Evolutionary conservation across 2,888 invertebrate genomes (phyloP).

Genomic region (Phortica okadai): DNA sequence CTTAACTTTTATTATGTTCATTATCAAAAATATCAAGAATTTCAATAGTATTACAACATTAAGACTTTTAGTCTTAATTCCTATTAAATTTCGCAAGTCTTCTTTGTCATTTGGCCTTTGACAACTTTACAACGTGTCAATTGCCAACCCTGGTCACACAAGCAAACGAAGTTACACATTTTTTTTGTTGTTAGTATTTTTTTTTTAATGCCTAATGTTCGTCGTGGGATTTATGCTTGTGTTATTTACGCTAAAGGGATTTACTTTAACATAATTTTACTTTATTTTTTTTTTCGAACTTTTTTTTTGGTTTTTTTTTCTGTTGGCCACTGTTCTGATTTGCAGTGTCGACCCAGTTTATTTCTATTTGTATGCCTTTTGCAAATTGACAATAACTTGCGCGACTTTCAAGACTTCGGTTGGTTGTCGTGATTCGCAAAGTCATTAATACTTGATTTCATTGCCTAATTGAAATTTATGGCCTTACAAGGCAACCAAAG

Average conservation of each 20-base stretch:
- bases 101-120: neutral
- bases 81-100: neutral
- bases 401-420: neutral
- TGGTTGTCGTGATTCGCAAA: conserved; percentile 17
- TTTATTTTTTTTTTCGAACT: conserved; percentile 8
- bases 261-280: conserved; percentile 15
- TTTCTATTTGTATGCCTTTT: neutral
- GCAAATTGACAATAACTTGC: neutral
- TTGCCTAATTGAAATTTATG: conserved; percentile 25
- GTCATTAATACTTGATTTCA: conserved; percentile 26
- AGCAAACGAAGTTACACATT: neutral
- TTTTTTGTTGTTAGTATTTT: neutral
- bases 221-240: conserved; percentile 14
- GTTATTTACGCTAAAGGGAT: conserved; percentile 18
- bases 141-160: conserved; percentile 1
- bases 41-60: no score
- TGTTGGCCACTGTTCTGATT: neutral
- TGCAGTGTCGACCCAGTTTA: conserved; percentile 13
- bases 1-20: no score
- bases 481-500: neutral
- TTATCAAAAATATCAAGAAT: no score
- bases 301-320: neutral
- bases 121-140: neutral
- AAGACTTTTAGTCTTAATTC: no score
- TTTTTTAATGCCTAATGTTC: conserved; percentile 13